phyloP scores from a whole-genome alignment of 2,888 invertebrate genomes.

The Chymomyza caudatula region DNA sequence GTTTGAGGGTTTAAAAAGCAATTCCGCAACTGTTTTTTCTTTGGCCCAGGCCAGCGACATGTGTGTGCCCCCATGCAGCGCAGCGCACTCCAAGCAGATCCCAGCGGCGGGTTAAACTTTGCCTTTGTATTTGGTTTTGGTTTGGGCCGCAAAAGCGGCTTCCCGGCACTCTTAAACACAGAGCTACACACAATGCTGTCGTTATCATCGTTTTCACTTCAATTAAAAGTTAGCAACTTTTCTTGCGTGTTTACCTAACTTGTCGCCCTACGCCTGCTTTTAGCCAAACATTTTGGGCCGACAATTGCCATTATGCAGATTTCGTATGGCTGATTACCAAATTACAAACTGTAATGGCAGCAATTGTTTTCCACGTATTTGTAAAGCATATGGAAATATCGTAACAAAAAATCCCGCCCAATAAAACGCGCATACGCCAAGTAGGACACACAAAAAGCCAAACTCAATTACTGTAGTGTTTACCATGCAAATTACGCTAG shows the following conservation, averaged over 20 bases:
- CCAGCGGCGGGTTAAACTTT: background rate
- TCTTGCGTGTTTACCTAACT: constrained; percentile 69
- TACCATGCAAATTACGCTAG: background rate
- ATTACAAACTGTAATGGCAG: constrained; percentile 71
- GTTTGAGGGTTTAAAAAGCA: constrained; percentile 69
- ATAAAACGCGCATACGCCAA: constrained; percentile 23
- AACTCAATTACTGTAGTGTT: constrained; percentile 31
- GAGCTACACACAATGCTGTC: constrained; percentile 66
- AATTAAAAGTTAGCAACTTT: constrained; percentile 75
- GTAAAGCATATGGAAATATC: constrained; percentile 46
- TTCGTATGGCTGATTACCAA: constrained; percentile 69
- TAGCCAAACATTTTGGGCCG: constrained; percentile 8
- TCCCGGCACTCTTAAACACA: constrained; percentile 28
- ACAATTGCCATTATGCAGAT: constrained; percentile 73
- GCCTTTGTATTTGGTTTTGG: background rate
- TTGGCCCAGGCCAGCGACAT: constrained; percentile 42
- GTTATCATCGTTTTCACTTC: constrained; percentile 75
- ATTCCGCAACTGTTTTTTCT: constrained; percentile 70
- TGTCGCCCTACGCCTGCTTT: constrained; percentile 19
- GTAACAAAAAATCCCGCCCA: constrained; percentile 36
- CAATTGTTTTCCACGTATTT: constrained; percentile 51
- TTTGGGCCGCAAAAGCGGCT: background rate
- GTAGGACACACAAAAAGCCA: constrained; percentile 34
- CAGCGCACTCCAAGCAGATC: background rate
- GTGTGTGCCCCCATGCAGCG: constrained; percentile 16